Base-by-base conservation (phyloP, 2,888 invertebrate species). In the Trachelus iudaicus region DNA sequence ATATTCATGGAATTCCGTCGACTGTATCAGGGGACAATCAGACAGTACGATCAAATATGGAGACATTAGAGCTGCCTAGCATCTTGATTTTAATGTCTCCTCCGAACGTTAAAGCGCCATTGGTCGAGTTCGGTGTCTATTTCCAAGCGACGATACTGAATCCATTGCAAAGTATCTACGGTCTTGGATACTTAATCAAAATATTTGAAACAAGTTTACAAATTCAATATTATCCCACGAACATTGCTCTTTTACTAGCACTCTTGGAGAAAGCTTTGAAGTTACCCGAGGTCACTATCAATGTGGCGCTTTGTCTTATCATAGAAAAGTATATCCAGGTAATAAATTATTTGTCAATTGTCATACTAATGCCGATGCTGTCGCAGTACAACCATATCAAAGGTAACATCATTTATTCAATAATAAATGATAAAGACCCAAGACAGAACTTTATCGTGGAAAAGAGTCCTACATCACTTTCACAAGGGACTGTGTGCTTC, bases 301-400 rank as follows among this genome's bases (percentile, higher is more conserved):
- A 79, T 11, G 0, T 12, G 12, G 56, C 74, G 56, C 33, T 80
- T 3, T n/a, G 15, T n/a, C 34, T 15, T 30, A 69, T n/a, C 34
- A 74, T 83, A 34, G 35, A 69, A 6, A 77, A n/a, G 23, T 82
- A 81, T 69, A 68, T 81, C 30, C 13, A 9, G 35, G 77, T 69
- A 34, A 56, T 83, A n/a, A 80, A 83, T 33, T 81, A 80, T 31
- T 69, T 85, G 9, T 73, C 79, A 11, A 68, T 80, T 4, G 80
- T 78, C n/a, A 68, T 84, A 35, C 73, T 84, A 12, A 73, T 84
- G 30, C 83, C 85, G 9, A 68, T 83, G 33, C 34, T 82, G 6
- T 37, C 75, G 31, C 56, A 78, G 3, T 69, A 73, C 1, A 75
- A 74, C 75, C 40, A 77, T 0, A 56, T 85, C 11, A 34, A 73